Base-by-base conservation (phyloP, 2,113 vertebrate species). In the Cyanoramphus novaezelandiae region DNA sequence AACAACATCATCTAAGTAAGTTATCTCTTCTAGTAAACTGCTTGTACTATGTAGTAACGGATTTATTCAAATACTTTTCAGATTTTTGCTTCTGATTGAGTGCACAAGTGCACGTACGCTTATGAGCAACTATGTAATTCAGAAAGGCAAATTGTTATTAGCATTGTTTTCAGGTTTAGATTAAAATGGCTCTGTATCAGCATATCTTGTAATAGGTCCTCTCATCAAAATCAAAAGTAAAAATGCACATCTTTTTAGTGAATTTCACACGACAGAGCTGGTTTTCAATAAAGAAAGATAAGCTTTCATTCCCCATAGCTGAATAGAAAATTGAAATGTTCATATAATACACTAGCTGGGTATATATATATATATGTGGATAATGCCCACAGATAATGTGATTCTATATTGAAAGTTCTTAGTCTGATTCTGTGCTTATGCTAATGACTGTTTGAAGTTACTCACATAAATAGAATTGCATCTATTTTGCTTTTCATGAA, bases 1-100 rank as follows among this genome's bases (percentile, higher is more conserved):
- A 95, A 96, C 98, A 18, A 98, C 98, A 2, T 98, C 98, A 64
- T 97, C 97, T 19, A 99, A 98, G 99, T 99, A 97, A 95, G 90
- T 52, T 59, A 60, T 29, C 17, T 27, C 21, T 71, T 62, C 52
- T 81, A 14, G 23, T 57, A 50, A 63, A 19, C 8, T 46, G 29
- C 50, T 88, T 27, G 9, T 44, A 10, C 17, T 20, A 15, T 46
- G 10, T 27, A 47, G 55, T 72, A 75, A 33, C 16, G 33, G 28
- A 43, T 64, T 93, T 60, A 49, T 78, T 81, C 15, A 55, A 46
- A 25, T 37, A 12, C 28, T 72, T n/a, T 18, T 16, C 24, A n/a
- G 0, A 19, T 53, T 62, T 82, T 80, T 67, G 3, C 19, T 94
- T 78, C 19, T 80, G 37, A 15, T 39, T 72, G 17, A 57, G 18